Conservation (phyloP, 2,113 vertebrate genomes). For the Ammodytes dubius region DNA sequence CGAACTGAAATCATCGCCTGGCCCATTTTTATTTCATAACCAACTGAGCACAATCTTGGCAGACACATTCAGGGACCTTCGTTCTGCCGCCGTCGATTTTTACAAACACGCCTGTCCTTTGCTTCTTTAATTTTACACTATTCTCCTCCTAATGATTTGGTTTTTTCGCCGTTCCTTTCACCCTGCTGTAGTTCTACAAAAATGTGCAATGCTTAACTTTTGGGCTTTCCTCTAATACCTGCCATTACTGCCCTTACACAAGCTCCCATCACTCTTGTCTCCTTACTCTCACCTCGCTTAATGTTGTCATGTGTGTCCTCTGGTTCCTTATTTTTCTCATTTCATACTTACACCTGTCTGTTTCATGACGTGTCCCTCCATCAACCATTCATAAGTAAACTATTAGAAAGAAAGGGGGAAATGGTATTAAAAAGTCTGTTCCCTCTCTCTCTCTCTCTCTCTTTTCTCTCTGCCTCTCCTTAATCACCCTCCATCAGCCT, state of each 20-base stretch:
- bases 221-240: slow-evolving; percentile 42
- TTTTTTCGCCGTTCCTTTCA: slow-evolving; percentile 30
- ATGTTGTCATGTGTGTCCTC: not conserved
- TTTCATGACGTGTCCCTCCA: slow-evolving; percentile 26
- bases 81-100: slow-evolving; percentile 22
- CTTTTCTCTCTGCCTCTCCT: slow-evolving; percentile 14
- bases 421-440: slow-evolving; percentile 16
- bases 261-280: slow-evolving; percentile 2
- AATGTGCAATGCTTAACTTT: slow-evolving; percentile 28
- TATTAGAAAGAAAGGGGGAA: slow-evolving; percentile 22
- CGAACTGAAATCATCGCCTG: not conserved
- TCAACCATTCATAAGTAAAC: slow-evolving; percentile 25
- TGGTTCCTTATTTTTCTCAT: slow-evolving; percentile 30
- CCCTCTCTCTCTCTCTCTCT: slow-evolving; percentile 9
- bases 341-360: slow-evolving; percentile 11
- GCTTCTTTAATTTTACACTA: slow-evolving; percentile 3
- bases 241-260: slow-evolving; percentile 39
- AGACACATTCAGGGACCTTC: slow-evolving; percentile 8
- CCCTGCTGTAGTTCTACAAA: slow-evolving; percentile 15
- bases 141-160: slow-evolving; percentile 12
- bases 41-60: not conserved
- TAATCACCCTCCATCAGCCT: slow-evolving; percentile 61
- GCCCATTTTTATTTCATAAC: not conserved
- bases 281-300: slow-evolving; percentile 19
- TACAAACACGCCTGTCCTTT: slow-evolving; percentile 10